Conservation (phyloP, 1,140 invertebrate species). For the Macrobrachium rosenbergii region DNA sequence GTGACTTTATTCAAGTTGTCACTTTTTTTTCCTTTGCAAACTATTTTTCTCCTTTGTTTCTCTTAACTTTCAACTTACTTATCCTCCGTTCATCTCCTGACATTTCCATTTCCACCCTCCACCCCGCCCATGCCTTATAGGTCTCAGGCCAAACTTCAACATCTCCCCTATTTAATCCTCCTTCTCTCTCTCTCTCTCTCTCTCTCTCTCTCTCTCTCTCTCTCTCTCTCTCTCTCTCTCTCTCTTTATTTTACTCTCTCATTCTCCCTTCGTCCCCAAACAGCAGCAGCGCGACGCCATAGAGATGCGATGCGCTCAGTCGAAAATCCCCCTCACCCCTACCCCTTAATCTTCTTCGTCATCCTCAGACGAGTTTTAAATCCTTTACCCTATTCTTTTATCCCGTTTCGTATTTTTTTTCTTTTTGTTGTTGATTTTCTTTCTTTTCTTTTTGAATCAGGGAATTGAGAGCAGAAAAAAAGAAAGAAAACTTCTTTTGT, state of each 20-base stretch:
- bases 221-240: neutral
- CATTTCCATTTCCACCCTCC: neutral
- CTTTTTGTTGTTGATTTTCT: neutral
- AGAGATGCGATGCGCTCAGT: neutral
- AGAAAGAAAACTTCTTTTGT: no score
- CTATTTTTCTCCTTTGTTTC: neutral
- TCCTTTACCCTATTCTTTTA: neutral
- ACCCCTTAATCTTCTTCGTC: neutral
- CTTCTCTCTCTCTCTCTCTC: neutral
- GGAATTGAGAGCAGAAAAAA: no score
- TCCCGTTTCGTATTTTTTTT: neutral
- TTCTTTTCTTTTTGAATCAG: neutral
- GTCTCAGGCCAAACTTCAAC: neutral
- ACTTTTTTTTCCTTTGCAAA: neutral
- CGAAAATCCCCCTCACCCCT: neutral
- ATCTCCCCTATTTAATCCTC: neutral
- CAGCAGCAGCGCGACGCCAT: neutral
- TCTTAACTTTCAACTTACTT: neutral
- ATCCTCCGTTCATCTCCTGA: neutral
- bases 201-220: neutral
- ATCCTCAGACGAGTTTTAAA: neutral
- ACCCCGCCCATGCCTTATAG: neutral
- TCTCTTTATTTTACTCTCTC: neutral
- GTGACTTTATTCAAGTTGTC: no score
- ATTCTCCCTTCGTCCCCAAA: neutral